Evolutionary conservation across 1,140 invertebrate genomes (phyloP).

Genomic region (Schlechtendalia chinensis): DNA sequence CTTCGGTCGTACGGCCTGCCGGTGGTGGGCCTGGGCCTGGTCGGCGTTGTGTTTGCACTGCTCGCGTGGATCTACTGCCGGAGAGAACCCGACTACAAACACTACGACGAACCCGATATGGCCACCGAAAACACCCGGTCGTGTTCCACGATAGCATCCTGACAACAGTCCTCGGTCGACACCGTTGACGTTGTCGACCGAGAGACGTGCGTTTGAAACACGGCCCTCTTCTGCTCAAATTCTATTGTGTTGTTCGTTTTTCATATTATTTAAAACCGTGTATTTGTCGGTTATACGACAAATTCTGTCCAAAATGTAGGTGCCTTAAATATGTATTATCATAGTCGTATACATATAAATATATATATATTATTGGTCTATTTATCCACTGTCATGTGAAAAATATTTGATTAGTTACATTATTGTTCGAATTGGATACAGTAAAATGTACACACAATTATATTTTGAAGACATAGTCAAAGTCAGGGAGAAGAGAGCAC

Average conservation of each 20-base stretch:
- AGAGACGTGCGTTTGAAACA: slow-evolving; percentile 73
- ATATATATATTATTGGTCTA: background rate
- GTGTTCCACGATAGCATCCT: slow-evolving; percentile 63
- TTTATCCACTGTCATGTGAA: no score
- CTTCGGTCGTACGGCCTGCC: slow-evolving; percentile 10
- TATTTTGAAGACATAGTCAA: no score
- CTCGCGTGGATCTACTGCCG: slow-evolving; percentile 23
- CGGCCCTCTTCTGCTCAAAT: slow-evolving; percentile 5
- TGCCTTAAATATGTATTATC: slow-evolving; percentile 23
- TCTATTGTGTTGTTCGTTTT: slow-evolving; percentile 1
- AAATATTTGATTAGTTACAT: no score
- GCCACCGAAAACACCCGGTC: slow-evolving; percentile 61
- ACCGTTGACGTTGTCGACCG: slow-evolving; percentile 80
- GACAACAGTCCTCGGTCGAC: slow-evolving; percentile 83
- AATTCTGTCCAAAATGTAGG: slow-evolving; percentile 45
- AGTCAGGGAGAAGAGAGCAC: no score
- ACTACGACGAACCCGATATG: slow-evolving; percentile 53
- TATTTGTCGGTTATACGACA: background rate
- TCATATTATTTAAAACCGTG: background rate
- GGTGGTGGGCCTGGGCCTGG: slow-evolving; percentile 14
- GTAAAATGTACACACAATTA: no score
- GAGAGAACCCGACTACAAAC: background rate
- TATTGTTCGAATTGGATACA: no score
- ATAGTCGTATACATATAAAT: no score
- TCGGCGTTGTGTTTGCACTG: background rate